These are phyloP conservation scores for Erebia ligea DNA, from an alignment of 2,888 invertebrate species.

Conservation along the genomic window DNA sequence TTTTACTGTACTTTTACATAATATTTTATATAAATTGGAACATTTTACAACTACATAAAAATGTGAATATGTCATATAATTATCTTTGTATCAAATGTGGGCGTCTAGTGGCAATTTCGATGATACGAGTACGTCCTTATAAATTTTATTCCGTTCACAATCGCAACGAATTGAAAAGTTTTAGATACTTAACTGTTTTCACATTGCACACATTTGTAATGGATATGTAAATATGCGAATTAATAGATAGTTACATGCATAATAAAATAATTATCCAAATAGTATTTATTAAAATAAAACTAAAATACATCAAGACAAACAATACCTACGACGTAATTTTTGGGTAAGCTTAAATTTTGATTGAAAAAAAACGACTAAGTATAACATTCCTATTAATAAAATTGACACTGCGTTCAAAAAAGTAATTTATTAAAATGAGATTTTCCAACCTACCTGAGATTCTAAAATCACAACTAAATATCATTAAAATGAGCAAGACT, in stretches of 20 bases:
- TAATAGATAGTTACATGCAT: not conserved
- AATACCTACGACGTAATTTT: not conserved
- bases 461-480: slow-evolving; percentile 5
- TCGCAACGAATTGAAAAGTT: not conserved
- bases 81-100: slow-evolving; percentile 5
- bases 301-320: not conserved
- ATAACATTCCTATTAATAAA: not conserved
- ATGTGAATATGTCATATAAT: slow-evolving; percentile 5
- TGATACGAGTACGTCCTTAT: not conserved
- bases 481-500: slow-evolving; percentile 12
- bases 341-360: not conserved
- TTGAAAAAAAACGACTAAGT: too few species aligned
- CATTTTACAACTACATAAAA: not conserved
- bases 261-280: not conserved
- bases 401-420: not conserved
- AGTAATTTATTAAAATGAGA: slow-evolving; percentile 1
- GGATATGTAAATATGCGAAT: not conserved
- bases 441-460: slow-evolving; percentile 8
- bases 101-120: slow-evolving; percentile 15
- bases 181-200: not conserved
- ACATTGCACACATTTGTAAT: not conserved
- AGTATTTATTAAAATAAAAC: not conserved
- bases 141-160: not conserved
- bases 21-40: not conserved
- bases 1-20: not conserved